Evolutionary conservation across 1,140 invertebrate species (phyloP), one percentile per base, ranked within the genome.

Genomic region (Xylocopa sonorina): DNA sequence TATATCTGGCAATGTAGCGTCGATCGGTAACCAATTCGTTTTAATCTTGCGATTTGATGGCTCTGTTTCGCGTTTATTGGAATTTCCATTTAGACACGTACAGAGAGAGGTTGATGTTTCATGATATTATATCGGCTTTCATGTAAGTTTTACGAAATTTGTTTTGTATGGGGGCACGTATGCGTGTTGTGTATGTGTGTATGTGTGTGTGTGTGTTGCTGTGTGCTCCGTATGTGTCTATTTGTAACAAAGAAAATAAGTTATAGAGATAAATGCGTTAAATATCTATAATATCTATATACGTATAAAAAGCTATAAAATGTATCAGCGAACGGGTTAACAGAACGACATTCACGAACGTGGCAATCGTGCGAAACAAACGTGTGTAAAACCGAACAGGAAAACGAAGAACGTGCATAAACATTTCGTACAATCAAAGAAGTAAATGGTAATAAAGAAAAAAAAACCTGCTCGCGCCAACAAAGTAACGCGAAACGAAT

Each of bases 321-420:
- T 41, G 68, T 62, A 48, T 50, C 34, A 43, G 43, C 38, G 34
- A 57, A 71, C 60, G 43, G 38, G 29, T 53, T 51, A 75, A 84
- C 78, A 68, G 64, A 73, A 60, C 71, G 78, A 67, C 50, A 80
- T 71, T 80, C 71, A 34, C 82, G 58, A 80, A 58, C 32, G 48
- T 38, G 32, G 34, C 32, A 24, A 34, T 74, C 50, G 71, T 46
- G 71, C 38, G 32, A 57, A 68, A 63, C 48, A 48, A 78, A 78
- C 51, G 64, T 38, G 51, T 57, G n/a, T n/a, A n/a, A 64, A 83
- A 62, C 55, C 27, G 75, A 78, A 78, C 55, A 77, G 53, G 43
- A 74, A 66, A 79, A 83, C 60, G 76, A 83, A 80, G 57, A 83
- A 84, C 74, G 55, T 64, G 50, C 53, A 51, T 79, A 71, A 66